Evolutionary conservation across 2,888 invertebrate genomes (phyloP).

Genomic region (Bugula neritina): DNA sequence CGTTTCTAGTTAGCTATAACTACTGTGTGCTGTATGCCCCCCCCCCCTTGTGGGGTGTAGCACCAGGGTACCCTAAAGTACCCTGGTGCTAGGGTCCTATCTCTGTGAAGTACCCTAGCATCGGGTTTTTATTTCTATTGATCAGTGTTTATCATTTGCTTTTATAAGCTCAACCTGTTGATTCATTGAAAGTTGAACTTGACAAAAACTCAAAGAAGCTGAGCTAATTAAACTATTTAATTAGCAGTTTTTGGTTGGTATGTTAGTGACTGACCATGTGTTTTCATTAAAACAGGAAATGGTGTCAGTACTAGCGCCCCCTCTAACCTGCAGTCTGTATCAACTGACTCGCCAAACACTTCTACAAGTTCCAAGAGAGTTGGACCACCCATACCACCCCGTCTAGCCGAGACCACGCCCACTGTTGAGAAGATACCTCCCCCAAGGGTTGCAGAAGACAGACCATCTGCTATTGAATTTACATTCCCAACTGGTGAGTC

Average conservation of each 20-base stretch:
- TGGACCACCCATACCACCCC: conserved; percentile 11
- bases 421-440: neutral
- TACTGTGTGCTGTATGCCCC: neutral
- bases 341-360: neutral
- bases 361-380: neutral
- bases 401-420: neutral
- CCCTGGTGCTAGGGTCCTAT: too few relatives aligned
- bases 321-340: neutral
- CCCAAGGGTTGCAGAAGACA: neutral
- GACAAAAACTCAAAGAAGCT: too few relatives aligned
- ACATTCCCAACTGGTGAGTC: neutral
- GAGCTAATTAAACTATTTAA: too few relatives aligned
- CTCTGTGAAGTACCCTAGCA: too few relatives aligned
- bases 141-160: too few relatives aligned
- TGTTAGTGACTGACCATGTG: neutral
- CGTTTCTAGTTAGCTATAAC: neutral
- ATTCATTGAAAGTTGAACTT: too few relatives aligned
- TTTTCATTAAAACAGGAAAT: neutral
- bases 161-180: too few relatives aligned
- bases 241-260: too few relatives aligned
- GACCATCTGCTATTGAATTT: neutral
- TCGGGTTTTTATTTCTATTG: too few relatives aligned
- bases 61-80: too few relatives aligned
- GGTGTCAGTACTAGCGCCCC: neutral
- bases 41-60: neutral